Percentiles rank a stretch among this genome's conserved stretches.
phyloP scores from a whole-genome alignment of 2,797 vertebrate species.

The Alca torda region DNA sequence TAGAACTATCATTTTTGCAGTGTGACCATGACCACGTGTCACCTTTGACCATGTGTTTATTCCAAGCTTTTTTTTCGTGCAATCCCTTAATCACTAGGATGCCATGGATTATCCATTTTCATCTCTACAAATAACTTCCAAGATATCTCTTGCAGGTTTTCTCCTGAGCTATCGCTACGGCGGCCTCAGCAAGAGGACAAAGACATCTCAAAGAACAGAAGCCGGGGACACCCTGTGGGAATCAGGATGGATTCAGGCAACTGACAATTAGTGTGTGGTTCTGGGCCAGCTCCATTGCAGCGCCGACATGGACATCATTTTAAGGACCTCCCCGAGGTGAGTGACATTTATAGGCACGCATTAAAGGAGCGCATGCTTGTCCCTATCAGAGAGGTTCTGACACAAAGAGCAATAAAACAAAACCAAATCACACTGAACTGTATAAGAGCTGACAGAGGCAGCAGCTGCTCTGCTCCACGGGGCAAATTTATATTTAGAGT shows the following conservation, averaged over 20 bases:
- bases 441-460: neutral
- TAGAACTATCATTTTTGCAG: neutral
- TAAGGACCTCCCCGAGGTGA: neutral
- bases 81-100: neutral
- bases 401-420: neutral
- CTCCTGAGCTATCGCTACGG: neutral
- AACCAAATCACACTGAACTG: neutral
- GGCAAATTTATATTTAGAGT: neutral
- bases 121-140: neutral
- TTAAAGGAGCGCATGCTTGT: neutral
- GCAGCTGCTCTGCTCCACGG: neutral
- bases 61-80: neutral
- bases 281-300: neutral
- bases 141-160: neutral
- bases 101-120: neutral
- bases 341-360: neutral
- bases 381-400: neutral
- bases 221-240: neutral
- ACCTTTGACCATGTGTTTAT: rapidly evolving
- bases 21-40: too few species aligned
- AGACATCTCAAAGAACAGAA: neutral
- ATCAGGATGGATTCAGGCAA: neutral
- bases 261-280: neutral
- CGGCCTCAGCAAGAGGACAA: neutral
- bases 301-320: rapidly evolving